phyloP scores from a whole-genome alignment of 2,797 vertebrate species.

The Vipera ursinii region DNA sequence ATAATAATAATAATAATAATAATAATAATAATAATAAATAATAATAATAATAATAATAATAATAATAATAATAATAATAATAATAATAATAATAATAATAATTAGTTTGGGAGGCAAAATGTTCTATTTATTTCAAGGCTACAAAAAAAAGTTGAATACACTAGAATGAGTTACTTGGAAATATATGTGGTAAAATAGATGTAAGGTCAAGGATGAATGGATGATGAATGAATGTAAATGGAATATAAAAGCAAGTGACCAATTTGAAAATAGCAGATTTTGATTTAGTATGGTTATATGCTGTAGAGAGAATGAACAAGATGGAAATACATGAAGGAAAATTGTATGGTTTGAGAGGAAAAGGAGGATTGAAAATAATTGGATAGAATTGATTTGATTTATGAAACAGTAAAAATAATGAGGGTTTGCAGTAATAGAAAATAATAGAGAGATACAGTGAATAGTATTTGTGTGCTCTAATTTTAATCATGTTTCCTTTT shows the following conservation, averaged over 20 bases:
- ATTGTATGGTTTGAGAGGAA: neutral
- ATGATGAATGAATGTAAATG: neutral
- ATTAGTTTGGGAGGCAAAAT: neutral
- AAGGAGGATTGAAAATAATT: neutral
- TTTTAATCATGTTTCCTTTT: neutral
- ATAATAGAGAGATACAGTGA: neutral
- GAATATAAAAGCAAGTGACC: neutral
- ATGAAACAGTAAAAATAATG: neutral
- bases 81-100: too few relatives aligned
- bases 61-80: too few relatives aligned
- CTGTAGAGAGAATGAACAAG: neutral
- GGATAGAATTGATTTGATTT: neutral
- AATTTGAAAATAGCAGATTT: neutral
- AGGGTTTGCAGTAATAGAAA: neutral
- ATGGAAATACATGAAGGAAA: neutral
- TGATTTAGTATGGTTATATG: neutral
- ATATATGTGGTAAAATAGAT: neutral
- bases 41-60: too few relatives aligned
- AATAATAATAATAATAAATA: too few relatives aligned
- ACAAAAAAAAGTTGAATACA: neutral
- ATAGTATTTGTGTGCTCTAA: neutral
- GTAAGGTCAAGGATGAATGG: neutral
- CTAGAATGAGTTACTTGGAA: neutral
- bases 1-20: too few relatives aligned
- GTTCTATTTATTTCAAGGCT: neutral